phyloP scores from a whole-genome alignment of 2,888 invertebrate species.

The Netelia melanura region DNA sequence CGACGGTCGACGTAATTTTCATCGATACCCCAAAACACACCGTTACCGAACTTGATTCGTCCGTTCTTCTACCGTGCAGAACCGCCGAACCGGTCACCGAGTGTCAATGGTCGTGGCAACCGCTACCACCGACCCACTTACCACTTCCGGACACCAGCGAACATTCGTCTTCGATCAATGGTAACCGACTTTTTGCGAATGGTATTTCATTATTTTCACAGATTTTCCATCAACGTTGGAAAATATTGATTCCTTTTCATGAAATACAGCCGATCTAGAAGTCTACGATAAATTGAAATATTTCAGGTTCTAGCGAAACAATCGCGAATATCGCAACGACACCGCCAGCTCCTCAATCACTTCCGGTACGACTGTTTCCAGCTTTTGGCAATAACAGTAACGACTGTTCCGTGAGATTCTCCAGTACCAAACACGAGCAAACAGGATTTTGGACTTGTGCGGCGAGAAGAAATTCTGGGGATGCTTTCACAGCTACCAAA shows the following conservation, averaged over 20 bases:
- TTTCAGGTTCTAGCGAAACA: conserved; percentile 51
- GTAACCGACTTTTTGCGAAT: conserved; percentile 4
- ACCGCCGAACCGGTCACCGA: conserved; percentile 80
- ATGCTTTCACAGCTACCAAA: conserved; percentile 80
- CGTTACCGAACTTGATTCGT: conserved; percentile 79
- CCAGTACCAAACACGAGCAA: conserved; percentile 81
- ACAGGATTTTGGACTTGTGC: conserved; percentile 83
- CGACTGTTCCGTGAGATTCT: conserved; percentile 83
- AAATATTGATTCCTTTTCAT: too few species aligned
- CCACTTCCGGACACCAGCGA: conserved; percentile 80
- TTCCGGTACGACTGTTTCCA: conserved; percentile 81
- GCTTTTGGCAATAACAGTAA: conserved; percentile 83
- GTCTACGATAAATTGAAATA: conserved; percentile 12
- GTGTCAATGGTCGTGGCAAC: conserved; percentile 83
- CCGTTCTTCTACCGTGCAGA: conserved; percentile 80
- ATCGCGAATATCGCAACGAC: conserved; percentile 68
- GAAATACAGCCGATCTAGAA: not conserved
- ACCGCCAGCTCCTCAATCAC: conserved; percentile 73
- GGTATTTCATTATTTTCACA: not conserved
- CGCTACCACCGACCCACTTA: conserved; percentile 80
- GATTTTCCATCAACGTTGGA: not conserved
- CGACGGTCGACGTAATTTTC: conserved; percentile 75
- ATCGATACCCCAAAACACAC: conserved; percentile 78
- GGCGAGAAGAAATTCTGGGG: conserved; percentile 78
- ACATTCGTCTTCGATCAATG: conserved; percentile 34